Evolutionary conservation across 2,797 vertebrate species (phyloP).

Genomic region (Intellagama lesueurii): DNA sequence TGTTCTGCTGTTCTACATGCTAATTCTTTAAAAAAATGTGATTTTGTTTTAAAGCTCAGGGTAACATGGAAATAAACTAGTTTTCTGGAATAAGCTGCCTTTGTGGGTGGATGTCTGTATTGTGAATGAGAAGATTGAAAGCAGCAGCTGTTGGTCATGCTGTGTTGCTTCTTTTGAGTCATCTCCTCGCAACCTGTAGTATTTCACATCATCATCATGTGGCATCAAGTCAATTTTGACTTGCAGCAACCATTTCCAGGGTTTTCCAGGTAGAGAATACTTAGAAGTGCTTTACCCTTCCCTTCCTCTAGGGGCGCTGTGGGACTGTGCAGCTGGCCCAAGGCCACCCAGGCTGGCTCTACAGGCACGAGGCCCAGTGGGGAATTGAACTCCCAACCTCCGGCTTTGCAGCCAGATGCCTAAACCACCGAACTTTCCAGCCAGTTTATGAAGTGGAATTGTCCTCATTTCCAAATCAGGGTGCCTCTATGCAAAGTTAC

Average conservation of each 20-base stretch:
- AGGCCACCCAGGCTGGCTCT: no score
- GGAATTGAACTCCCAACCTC: no score
- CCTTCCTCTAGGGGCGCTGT: no score
- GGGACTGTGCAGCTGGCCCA: no score
- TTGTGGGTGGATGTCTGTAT: background rate
- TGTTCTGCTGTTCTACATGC: slow-evolving; percentile 2
- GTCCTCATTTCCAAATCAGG: background rate
- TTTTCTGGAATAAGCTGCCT: background rate
- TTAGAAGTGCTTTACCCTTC: no score
- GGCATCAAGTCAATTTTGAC: no score
- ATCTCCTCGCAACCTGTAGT: background rate
- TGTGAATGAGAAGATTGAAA: background rate
- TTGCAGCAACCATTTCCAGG: no score
- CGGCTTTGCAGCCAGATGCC: no score
- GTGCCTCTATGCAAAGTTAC: background rate
- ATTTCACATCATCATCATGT: background rate
- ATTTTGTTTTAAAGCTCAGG: background rate
- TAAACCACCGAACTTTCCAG: no score
- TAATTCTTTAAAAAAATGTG: background rate
- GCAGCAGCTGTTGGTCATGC: background rate
- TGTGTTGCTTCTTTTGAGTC: background rate
- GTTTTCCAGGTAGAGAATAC: no score
- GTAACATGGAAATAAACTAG: background rate
- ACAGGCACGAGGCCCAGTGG: no score
- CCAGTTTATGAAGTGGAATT: background rate